phyloP scores from a whole-genome alignment of 2,888 invertebrate species.

The Gymnosoma rotundatum region DNA sequence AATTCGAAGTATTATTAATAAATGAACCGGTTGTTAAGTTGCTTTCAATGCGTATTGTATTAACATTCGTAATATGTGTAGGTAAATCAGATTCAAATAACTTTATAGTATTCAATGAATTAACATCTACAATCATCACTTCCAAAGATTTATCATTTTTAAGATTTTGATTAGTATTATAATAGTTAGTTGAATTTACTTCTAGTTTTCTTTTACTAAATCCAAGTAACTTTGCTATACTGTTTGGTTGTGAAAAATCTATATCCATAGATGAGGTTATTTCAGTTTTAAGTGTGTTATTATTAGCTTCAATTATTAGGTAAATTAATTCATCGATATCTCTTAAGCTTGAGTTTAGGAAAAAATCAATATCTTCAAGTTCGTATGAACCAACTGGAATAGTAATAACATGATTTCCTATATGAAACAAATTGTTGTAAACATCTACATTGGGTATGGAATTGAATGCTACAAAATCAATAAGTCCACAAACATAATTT shows the following conservation, averaged over 20 bases:
- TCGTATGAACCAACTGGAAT: background rate
- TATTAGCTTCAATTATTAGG: too few species aligned
- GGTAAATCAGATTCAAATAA: background rate
- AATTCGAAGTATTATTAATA: slow-evolving; percentile 8
- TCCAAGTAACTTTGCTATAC: background rate
- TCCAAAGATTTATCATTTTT: background rate
- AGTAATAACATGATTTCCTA: background rate
- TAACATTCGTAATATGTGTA: background rate
- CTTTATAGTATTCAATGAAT: background rate
- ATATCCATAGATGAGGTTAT: slow-evolving; percentile 8
- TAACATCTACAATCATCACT: slow-evolving; percentile 6
- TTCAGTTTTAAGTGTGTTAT: slow-evolving; percentile 10
- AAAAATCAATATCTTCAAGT: slow-evolving; percentile 12
- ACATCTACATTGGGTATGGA: slow-evolving; percentile 16
- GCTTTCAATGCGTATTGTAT: slow-evolving; percentile 6
- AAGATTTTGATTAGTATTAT: too few species aligned
- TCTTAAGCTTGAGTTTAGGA: too few species aligned
- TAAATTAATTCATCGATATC: too few species aligned
- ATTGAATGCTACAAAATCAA: background rate
- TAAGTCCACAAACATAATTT: too few species aligned
- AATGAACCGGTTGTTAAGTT: slow-evolving; percentile 6
- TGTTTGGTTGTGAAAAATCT: slow-evolving; percentile 10
- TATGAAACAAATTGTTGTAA: slow-evolving; percentile 7
- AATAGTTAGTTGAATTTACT: too few species aligned
- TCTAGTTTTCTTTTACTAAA: slow-evolving; percentile 2